Evolutionary conservation across 2,888 invertebrate species (phyloP).

Genomic region (Hirtodrosophila cameraria): DNA sequence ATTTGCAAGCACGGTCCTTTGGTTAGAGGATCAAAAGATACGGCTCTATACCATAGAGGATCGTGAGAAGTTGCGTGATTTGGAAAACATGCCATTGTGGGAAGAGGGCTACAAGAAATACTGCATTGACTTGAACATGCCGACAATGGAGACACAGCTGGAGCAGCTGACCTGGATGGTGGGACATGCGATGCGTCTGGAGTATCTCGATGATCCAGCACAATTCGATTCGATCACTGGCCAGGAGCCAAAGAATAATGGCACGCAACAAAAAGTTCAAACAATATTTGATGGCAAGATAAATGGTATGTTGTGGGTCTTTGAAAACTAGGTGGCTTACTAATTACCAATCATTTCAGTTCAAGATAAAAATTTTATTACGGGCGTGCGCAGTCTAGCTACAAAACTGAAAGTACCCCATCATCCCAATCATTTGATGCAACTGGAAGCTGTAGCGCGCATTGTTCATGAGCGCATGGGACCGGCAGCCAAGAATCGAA

Average conservation of each 20-base stretch:
- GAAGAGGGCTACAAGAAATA: slow-evolving; percentile 89
- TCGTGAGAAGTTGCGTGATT: slow-evolving; percentile 89
- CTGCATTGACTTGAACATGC: slow-evolving; percentile 90
- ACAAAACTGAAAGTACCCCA: slow-evolving; percentile 91
- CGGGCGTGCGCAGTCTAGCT: slow-evolving; percentile 92
- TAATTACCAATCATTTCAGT: slow-evolving; percentile 85
- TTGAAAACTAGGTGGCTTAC: not conserved
- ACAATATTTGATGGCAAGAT: slow-evolving; percentile 92
- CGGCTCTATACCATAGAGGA: slow-evolving; percentile 94
- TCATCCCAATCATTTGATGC: slow-evolving; percentile 92
- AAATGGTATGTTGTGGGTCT: slow-evolving; percentile 88
- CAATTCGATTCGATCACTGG: slow-evolving; percentile 89
- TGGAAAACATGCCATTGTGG: slow-evolving; percentile 88
- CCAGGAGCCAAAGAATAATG: slow-evolving; percentile 86
- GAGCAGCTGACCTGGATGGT: slow-evolving; percentile 94
- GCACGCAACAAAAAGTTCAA: slow-evolving; percentile 86
- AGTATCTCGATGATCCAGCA: slow-evolving; percentile 91
- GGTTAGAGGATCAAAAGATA: slow-evolving; percentile 98
- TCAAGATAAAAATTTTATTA: slow-evolving; percentile 91
- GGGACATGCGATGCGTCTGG: slow-evolving; percentile 92
- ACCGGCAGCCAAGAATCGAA: slow-evolving; percentile 84
- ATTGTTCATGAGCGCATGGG: slow-evolving; percentile 87
- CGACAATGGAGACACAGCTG: slow-evolving; percentile 86
- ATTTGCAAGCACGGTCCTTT: slow-evolving; percentile 91
- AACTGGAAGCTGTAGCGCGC: slow-evolving; percentile 88